Conservation (phyloP, 2,113 vertebrate species). For the Leucosticte australis region DNA sequence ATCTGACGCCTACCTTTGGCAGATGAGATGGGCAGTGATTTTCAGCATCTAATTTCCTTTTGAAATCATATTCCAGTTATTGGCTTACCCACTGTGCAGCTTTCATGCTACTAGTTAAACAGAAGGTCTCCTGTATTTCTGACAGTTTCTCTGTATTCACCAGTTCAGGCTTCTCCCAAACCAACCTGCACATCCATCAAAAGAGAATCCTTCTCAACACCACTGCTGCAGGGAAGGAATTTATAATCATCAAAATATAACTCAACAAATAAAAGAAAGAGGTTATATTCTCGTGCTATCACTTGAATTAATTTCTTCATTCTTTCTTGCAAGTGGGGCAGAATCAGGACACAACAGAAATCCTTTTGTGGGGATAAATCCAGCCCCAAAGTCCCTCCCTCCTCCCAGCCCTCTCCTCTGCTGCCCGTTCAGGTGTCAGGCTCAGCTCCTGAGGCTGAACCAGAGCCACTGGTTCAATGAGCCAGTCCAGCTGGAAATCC, state of each 20-base stretch:
- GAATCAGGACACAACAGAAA: background rate
- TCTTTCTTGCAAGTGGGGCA: background rate
- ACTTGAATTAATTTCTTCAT: background rate
- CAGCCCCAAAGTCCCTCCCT: background rate
- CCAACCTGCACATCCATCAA: background rate
- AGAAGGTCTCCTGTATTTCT: background rate
- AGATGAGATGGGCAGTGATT: background rate
- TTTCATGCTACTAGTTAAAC: background rate
- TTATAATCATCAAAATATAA: background rate
- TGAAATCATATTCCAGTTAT: background rate
- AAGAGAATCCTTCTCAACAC: background rate
- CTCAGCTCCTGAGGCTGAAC: background rate
- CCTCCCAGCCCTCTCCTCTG: fast-evolving
- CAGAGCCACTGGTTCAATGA: background rate
- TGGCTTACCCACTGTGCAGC: background rate
- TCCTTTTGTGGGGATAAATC: background rate
- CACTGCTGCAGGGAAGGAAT: background rate
- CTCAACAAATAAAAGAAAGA: background rate
- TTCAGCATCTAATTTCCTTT: background rate
- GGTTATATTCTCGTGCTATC: background rate
- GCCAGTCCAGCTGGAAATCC: conserved; percentile 16
- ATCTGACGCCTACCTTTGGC: background rate
- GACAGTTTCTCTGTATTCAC: background rate
- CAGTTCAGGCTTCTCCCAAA: background rate
- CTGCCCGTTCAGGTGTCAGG: background rate